phyloP scores from a whole-genome alignment of 2,113 vertebrate species.

The Dromiciops gliroides region DNA sequence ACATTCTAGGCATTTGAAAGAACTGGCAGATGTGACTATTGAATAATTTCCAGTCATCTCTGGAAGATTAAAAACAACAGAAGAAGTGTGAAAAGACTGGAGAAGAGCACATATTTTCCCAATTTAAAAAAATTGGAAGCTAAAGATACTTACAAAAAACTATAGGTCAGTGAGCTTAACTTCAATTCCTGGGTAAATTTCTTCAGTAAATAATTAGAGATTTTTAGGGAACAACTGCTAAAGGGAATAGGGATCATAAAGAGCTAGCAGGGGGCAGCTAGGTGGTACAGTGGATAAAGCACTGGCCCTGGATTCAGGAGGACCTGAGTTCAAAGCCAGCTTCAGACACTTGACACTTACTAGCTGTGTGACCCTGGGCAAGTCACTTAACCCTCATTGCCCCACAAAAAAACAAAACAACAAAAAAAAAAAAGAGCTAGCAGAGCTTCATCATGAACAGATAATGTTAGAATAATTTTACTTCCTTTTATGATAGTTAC shows the following conservation, averaged over 20 bases:
- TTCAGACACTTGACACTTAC: too few relatives aligned
- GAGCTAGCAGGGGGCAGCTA: too few relatives aligned
- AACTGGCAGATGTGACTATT: background rate
- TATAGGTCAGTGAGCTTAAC: background rate
- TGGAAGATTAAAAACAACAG: background rate
- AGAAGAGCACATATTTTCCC: background rate
- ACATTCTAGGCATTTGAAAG: background rate
- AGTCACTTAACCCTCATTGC: too few relatives aligned
- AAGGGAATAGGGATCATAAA: background rate
- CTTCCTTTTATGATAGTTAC: background rate
- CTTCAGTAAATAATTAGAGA: background rate
- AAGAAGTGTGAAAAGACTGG: background rate
- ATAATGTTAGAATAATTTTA: background rate
- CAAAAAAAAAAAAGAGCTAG: too few relatives aligned
- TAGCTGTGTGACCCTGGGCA: too few relatives aligned
- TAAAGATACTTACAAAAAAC: background rate
- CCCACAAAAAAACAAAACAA: too few relatives aligned
- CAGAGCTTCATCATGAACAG: background rate
- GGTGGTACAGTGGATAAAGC: too few relatives aligned
- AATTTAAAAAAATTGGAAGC: background rate
- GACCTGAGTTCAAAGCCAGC: too few relatives aligned
- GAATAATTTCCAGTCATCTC: background rate
- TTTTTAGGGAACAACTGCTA: background rate
- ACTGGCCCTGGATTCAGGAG: too few relatives aligned
- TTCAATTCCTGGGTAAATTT: background rate